A percentile compares a stretch with the other conserved stretches of the same genome.
These are phyloP conservation scores for Ellobium chinense DNA, from an alignment of 2,888 invertebrate genomes.

Conservation along the genomic window DNA sequence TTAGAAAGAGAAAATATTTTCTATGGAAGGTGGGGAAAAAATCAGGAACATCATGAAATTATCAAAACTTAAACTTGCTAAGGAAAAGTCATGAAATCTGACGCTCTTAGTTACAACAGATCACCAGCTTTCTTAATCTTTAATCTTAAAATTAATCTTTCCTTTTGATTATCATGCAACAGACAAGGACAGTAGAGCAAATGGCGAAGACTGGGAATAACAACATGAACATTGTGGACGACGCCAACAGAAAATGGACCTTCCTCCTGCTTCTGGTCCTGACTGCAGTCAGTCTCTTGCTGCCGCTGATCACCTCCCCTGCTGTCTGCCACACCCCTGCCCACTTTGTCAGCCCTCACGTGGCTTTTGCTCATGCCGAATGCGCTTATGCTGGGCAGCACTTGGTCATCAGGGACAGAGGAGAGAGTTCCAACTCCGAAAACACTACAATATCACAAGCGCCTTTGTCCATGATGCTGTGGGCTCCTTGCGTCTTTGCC, in stretches of 20 bases:
- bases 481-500: not conserved
- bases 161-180: too few relatives aligned
- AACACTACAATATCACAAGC: not conserved
- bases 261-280: constrained; percentile 4
- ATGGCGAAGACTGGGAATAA: not conserved
- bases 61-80: too few relatives aligned
- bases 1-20: too few relatives aligned
- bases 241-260: not conserved
- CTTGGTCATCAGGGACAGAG: not conserved
- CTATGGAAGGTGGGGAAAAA: too few relatives aligned
- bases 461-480: not conserved
- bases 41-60: too few relatives aligned
- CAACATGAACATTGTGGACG: constrained; percentile 1
- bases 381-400: not conserved
- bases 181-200: too few relatives aligned
- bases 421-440: not conserved
- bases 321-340: not conserved
- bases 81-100: too few relatives aligned
- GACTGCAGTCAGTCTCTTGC: not conserved
- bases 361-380: not conserved
- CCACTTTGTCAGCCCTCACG: not conserved
- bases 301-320: not conserved
- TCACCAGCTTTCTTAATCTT: too few relatives aligned
- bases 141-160: too few relatives aligned
- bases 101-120: too few relatives aligned